phyloP scores from a whole-genome alignment of 2,888 invertebrate species.

The Stenolophus ochropezus region DNA sequence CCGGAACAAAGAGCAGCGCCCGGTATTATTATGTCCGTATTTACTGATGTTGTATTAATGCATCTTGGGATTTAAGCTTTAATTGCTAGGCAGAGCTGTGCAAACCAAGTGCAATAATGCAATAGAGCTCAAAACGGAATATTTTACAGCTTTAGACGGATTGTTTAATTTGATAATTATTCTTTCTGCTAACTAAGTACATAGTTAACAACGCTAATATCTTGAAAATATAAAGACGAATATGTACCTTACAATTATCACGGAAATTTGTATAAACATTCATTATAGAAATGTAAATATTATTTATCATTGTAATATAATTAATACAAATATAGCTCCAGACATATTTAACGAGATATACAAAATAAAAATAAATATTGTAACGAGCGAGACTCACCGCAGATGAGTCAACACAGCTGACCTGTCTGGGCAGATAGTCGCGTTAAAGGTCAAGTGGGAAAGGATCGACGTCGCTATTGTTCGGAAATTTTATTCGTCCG shows the following conservation, averaged over 20 bases:
- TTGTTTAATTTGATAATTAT: background rate
- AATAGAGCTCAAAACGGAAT: background rate
- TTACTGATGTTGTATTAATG: slow-evolving; percentile 30
- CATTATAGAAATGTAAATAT: background rate
- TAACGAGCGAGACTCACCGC: too few species aligned
- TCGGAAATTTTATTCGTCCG: too few species aligned
- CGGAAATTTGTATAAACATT: background rate
- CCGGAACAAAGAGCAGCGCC: background rate
- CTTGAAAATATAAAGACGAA: background rate
- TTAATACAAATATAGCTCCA: too few species aligned
- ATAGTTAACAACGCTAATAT: background rate
- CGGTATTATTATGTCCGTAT: slow-evolving; percentile 11
- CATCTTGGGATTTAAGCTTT: slow-evolving; percentile 16
- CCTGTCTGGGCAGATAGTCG: too few species aligned
- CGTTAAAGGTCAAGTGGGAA: too few species aligned
- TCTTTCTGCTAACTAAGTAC: background rate
- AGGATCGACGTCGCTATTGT: too few species aligned
- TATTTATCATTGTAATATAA: too few species aligned
- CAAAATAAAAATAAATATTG: too few species aligned
- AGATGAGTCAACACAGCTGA: too few species aligned
- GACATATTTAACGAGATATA: too few species aligned
- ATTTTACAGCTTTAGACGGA: background rate
- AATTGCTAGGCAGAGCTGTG: background rate
- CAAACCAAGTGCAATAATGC: background rate
- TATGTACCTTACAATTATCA: background rate